These are phyloP conservation scores for Menidia beryllina DNA, from an alignment of 2,113 vertebrate species.

Conservation along the genomic window DNA sequence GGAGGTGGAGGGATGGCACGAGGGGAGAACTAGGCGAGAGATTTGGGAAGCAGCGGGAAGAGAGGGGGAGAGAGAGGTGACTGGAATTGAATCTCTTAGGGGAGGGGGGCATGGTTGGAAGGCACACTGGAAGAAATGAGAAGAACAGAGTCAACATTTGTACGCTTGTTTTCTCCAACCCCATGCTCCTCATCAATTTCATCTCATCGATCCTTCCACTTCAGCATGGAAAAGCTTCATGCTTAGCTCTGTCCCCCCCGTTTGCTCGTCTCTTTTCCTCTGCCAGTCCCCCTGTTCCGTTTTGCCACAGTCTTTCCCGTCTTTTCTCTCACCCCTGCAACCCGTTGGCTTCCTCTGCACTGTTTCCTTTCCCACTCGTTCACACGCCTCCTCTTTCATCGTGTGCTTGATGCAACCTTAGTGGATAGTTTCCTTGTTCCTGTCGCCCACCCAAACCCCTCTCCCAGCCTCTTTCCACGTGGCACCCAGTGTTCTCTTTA, in stretches of 20 bases:
- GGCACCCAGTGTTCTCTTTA: conserved; percentile 75
- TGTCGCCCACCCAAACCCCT: conserved; percentile 40
- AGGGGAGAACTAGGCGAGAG: conserved; percentile 39
- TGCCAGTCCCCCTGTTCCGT: conserved; percentile 53
- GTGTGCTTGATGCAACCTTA: conserved; percentile 69
- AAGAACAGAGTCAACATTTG: conserved; percentile 74
- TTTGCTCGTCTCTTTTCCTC: conserved; percentile 43
- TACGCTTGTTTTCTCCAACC: conserved; percentile 49
- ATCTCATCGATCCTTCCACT: conserved; percentile 69
- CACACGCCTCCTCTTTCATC: conserved; percentile 61
- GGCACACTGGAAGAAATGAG: conserved; percentile 60
- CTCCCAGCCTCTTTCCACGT: conserved; percentile 40
- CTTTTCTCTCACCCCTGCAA: conserved; percentile 61
- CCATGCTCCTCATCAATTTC: conserved; percentile 71
- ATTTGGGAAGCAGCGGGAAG: conserved; percentile 47
- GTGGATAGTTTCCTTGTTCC: conserved; percentile 55
- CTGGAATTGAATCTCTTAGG: conserved; percentile 66
- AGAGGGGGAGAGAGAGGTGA: conserved; percentile 8
- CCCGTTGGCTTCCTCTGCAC: conserved; percentile 71
- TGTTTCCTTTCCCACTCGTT: conserved; percentile 37
- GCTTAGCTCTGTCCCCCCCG: conserved; percentile 41
- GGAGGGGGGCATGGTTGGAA: conserved; percentile 64
- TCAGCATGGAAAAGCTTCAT: conserved; percentile 60
- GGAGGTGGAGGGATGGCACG: conserved; percentile 25
- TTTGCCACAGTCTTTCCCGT: conserved; percentile 56